A percentile compares a stretch with the other conserved stretches of the same genome.
Evolutionary conservation across 2,113 vertebrate genomes (phyloP).

Genomic region (Prinia subflava): DNA sequence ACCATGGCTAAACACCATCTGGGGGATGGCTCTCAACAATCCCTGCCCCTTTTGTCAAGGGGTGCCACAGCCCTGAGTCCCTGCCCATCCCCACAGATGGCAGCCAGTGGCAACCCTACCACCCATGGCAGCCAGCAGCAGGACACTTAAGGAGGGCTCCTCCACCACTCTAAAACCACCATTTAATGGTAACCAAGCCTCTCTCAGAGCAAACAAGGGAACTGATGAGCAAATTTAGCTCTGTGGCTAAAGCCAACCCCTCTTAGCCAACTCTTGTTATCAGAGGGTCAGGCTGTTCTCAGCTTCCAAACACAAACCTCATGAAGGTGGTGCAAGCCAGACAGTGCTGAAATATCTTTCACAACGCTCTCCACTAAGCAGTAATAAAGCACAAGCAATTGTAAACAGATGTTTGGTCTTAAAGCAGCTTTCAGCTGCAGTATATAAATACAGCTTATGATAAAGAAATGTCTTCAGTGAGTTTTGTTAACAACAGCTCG

Average conservation of each 20-base stretch:
- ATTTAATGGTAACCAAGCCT: neutral
- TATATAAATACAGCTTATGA: neutral
- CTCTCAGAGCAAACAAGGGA: neutral
- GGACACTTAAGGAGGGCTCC: neutral
- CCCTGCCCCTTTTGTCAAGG: neutral
- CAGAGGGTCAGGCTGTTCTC: neutral
- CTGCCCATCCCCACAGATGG: neutral
- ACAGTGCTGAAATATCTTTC: neutral
- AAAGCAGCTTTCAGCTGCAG: neutral
- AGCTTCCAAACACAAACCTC: neutral
- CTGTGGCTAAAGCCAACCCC: neutral
- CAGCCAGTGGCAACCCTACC: neutral
- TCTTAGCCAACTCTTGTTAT: neutral
- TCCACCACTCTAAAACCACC: neutral
- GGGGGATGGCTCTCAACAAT: accelerated
- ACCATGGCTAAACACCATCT: neutral
- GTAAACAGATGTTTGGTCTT: neutral
- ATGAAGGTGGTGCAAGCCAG: neutral
- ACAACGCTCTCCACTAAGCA: neutral
- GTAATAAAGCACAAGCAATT: neutral
- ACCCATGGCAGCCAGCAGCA: neutral
- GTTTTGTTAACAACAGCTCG: neutral
- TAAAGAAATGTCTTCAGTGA: neutral
- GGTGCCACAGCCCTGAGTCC: accelerated
- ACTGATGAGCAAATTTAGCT: neutral